Conservation (phyloP, 2,797 vertebrate species). For the Spea hammondii region DNA sequence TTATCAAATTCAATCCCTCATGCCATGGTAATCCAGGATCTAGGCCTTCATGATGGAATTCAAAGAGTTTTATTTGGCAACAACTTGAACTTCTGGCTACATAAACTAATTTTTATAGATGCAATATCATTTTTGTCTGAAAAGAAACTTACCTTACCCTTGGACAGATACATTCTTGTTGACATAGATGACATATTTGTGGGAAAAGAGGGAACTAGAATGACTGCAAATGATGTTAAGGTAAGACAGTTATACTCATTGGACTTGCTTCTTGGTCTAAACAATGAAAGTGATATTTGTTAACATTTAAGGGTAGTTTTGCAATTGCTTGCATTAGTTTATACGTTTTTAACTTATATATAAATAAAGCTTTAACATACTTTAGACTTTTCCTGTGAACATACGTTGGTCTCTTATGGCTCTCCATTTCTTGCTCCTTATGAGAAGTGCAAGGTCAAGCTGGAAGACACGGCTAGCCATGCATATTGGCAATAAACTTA, state of each 20-base stretch:
- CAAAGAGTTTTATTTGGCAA: constrained; percentile 92
- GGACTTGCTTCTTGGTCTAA: too few relatives aligned
- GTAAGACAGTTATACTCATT: constrained; percentile 67
- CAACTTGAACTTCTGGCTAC: constrained; percentile 93
- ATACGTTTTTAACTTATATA: too few relatives aligned
- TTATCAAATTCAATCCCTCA: constrained; percentile 66
- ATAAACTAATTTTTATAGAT: constrained; percentile 91
- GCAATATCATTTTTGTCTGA: constrained; percentile 90
- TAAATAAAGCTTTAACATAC: too few relatives aligned
- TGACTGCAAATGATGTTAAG: constrained; percentile 95
- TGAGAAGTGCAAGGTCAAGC: too few relatives aligned
- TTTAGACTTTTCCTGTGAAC: too few relatives aligned
- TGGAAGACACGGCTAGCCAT: too few relatives aligned
- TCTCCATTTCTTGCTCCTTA: too few relatives aligned
- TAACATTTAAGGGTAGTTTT: too few relatives aligned
- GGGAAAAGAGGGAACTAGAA: constrained; percentile 95
- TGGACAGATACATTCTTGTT: constrained; percentile 91
- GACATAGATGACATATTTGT: constrained; percentile 98
- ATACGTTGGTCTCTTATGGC: too few relatives aligned
- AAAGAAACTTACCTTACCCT: constrained; percentile 80
- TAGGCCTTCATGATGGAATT: constrained; percentile 91
- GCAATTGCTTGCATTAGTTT: too few relatives aligned
- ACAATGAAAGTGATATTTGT: too few relatives aligned
- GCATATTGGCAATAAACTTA: too few relatives aligned
- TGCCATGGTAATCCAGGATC: constrained; percentile 87